phyloP scores from a whole-genome alignment of 2,888 invertebrate species.

The Dioctria rufipes region DNA sequence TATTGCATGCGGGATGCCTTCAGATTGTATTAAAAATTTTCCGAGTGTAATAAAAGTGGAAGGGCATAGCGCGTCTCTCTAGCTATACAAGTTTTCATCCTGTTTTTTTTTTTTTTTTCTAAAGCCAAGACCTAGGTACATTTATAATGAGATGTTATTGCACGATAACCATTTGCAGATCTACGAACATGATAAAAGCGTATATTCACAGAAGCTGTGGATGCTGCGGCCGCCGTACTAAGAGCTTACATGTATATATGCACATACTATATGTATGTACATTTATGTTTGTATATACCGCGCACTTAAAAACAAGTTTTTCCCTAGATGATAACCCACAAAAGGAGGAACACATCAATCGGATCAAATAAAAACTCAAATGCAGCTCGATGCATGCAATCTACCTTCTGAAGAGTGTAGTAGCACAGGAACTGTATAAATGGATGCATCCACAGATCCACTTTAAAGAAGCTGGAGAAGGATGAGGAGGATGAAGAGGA shows the following conservation, averaged over 20 bases:
- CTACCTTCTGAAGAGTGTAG: background rate
- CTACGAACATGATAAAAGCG: slow-evolving; percentile 13
- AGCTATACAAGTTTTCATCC: background rate
- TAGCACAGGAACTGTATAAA: background rate
- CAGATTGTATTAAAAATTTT: background rate
- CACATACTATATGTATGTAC: too few relatives aligned
- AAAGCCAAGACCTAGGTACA: background rate
- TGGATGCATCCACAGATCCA: background rate
- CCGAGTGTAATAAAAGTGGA: background rate
- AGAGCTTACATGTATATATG: background rate
- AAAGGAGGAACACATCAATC: slow-evolving; percentile 50
- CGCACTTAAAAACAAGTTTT: slow-evolving; percentile 40
- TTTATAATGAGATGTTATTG: slow-evolving; percentile 48
- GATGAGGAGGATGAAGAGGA: background rate
- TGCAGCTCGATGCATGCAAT: slow-evolving; percentile 31
- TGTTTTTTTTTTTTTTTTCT: slow-evolving; percentile 5
- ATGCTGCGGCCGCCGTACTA: background rate
- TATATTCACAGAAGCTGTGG: slow-evolving; percentile 18
- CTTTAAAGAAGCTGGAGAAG: background rate
- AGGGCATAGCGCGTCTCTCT: background rate
- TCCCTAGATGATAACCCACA: slow-evolving; percentile 42
- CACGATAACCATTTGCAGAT: slow-evolving; percentile 43
- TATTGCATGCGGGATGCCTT: background rate
- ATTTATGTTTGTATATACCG: background rate
- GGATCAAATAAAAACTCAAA: slow-evolving; percentile 37